Percentiles rank a stretch among this genome's conserved stretches.
phyloP scores from a whole-genome alignment of 2,888 invertebrate genomes.

The Mechanitis mazaeus region DNA sequence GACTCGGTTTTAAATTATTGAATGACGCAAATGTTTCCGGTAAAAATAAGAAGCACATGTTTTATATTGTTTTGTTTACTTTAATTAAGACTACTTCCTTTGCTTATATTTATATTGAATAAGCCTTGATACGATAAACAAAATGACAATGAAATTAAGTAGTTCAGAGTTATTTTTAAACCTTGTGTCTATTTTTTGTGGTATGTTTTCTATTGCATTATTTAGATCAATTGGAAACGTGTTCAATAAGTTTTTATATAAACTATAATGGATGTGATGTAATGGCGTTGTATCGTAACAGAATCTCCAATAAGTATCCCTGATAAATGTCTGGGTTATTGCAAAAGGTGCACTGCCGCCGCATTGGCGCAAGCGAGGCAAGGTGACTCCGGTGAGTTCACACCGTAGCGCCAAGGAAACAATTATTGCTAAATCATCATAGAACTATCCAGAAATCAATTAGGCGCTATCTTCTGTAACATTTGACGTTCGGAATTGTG shows the following conservation, averaged over 20 bases:
- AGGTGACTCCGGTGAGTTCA: constrained; percentile 62
- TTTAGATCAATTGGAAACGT: constrained; percentile 33
- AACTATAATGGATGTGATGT: constrained; percentile 13
- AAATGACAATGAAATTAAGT: constrained; percentile 1
- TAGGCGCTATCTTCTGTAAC: background rate
- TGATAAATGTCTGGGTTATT: constrained; percentile 52
- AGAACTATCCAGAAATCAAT: constrained; percentile 14
- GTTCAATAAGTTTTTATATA: constrained; percentile 8
- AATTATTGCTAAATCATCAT: constrained; percentile 22
- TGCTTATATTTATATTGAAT: background rate
- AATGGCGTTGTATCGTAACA: constrained; percentile 40
- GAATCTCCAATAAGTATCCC: constrained; percentile 51
- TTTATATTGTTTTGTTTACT: constrained; percentile 7
- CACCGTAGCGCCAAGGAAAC: constrained; percentile 32
- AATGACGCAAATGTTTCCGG: constrained; percentile 22
- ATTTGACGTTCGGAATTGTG: too few species aligned
- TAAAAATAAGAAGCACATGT: constrained; percentile 10
- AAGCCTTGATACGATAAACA: too few species aligned
- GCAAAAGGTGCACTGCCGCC: constrained; percentile 63
- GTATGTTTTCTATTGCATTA: constrained; percentile 27
- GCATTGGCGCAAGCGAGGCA: constrained; percentile 55
- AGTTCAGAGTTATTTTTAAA: constrained; percentile 31
- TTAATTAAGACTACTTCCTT: background rate
- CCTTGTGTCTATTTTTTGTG: constrained; percentile 43
- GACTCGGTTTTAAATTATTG: constrained; percentile 21